Evolutionary conservation across 2,888 invertebrate species (phyloP).

Genomic region (Euzophera pinguis): DNA sequence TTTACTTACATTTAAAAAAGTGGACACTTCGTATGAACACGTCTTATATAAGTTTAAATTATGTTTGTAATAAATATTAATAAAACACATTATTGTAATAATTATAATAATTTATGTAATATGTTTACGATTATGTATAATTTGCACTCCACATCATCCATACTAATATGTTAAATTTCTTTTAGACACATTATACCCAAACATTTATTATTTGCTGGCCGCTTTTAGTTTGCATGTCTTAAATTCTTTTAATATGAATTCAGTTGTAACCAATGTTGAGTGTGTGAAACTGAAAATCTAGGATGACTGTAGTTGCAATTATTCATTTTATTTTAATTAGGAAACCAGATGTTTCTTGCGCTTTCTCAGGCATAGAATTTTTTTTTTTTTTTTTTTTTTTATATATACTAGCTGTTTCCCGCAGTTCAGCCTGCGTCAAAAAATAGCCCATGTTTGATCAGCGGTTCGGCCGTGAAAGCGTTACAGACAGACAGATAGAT

Average conservation of each 20-base stretch:
- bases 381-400: too few species aligned
- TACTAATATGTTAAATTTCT: constrained; percentile 34
- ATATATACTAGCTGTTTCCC: too few species aligned
- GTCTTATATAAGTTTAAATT: constrained; percentile 6
- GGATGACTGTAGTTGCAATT: too few species aligned
- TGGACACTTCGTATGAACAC: constrained; percentile 6
- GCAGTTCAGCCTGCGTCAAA: too few species aligned
- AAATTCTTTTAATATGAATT: neutral
- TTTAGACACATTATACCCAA: constrained; percentile 27
- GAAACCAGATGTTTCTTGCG: too few species aligned
- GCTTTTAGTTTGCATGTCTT: constrained; percentile 53
- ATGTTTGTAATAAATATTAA: neutral
- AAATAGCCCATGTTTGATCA: too few species aligned
- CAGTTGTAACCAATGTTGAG: neutral
- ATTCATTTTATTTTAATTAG: too few species aligned
- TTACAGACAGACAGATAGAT: too few species aligned
- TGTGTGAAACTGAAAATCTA: neutral
- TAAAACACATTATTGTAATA: constrained; percentile 9
- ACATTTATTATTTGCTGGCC: constrained; percentile 48
- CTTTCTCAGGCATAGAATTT: too few species aligned
- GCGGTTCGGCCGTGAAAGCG: too few species aligned
- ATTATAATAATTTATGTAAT: constrained; percentile 40
- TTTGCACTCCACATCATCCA: constrained; percentile 69
- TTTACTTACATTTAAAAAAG: neutral
- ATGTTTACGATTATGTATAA: constrained; percentile 50